phyloP scores from a whole-genome alignment of 2,888 invertebrate species.

The Busseola fusca region DNA sequence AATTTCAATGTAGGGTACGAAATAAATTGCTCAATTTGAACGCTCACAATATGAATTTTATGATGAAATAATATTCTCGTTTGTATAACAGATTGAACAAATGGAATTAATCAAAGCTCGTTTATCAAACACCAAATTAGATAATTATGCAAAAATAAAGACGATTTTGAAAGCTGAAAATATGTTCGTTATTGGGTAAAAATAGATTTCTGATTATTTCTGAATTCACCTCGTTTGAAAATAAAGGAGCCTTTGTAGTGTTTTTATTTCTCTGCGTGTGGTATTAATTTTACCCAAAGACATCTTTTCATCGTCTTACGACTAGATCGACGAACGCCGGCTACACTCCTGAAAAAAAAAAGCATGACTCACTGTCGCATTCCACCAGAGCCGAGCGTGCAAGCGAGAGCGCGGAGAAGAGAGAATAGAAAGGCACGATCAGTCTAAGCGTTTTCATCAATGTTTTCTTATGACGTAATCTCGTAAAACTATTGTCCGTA shows the following conservation, averaged over 20 bases:
- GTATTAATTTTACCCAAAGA: neutral
- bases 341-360: no score
- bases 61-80: constrained; percentile 49
- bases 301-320: no score
- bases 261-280: neutral
- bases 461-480: no score
- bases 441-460: no score
- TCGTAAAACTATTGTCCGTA: no score
- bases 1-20: constrained; percentile 44
- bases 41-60: constrained; percentile 47
- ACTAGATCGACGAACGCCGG: no score
- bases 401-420: no score
- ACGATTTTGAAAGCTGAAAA: constrained; percentile 19
- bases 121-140: constrained; percentile 41
- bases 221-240: neutral
- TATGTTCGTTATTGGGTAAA: constrained; percentile 13
- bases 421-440: no score
- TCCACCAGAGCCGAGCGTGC: no score
- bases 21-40: constrained; percentile 54
- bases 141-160: constrained; percentile 42
- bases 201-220: constrained; percentile 15
- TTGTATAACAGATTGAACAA: constrained; percentile 33
- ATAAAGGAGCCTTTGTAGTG: neutral
- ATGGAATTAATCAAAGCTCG: constrained; percentile 36
- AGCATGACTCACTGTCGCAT: no score